Base-by-base conservation (phyloP, 2,113 vertebrate species). In the Rhabdomys dilectus region DNA sequence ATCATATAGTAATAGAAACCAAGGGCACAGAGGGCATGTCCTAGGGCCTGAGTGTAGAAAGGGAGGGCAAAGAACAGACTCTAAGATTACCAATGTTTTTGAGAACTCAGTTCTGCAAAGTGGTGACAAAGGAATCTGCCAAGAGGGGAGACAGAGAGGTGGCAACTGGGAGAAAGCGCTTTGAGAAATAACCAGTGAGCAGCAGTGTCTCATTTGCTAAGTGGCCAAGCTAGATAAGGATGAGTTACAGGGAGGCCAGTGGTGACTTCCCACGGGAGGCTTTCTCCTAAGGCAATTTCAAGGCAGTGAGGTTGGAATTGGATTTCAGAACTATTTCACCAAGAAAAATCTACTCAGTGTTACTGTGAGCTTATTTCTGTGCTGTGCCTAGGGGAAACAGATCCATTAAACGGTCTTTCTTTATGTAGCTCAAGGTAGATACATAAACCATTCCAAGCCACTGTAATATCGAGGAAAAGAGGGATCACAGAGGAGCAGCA, bases 301-400 rank as follows among this genome's bases (percentile, higher is more conserved):
- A 73, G 91, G 62, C 39, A 39, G 1, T 81, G 86, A 88, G 51
- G n/a, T 42, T 66, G 34, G 26, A 92, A 76, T 92, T 58, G 34
- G 94, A 88, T 87, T 97, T 68, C 24, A 89, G 58, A 93, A 34
- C 84, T 78, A 62, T 93, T 96, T 97, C 24, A 93, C 75, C 29
- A 24, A 60, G 60, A 36, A 80, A 72, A 91, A 82, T 91, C 19
- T 64, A n/a, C 64, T 91, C 58, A 78, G 53, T 89, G 48, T 53
- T 51, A 24, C 62, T 53, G 1, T 53, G 13, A 62, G 72, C 34
- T 51, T 95, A 51, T 36, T 85, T 97, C 72, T 91, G 51, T 72
- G 45, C 39, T 21, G 7, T 19, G 39, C 45, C 51, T 51, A 31
- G 12, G 29, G n/a, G n/a, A 12, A 48, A 48, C 12, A 60, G 64